Evolutionary conservation across 2,797 vertebrate species (phyloP).

Genomic region (Sebastiscus tertius): DNA sequence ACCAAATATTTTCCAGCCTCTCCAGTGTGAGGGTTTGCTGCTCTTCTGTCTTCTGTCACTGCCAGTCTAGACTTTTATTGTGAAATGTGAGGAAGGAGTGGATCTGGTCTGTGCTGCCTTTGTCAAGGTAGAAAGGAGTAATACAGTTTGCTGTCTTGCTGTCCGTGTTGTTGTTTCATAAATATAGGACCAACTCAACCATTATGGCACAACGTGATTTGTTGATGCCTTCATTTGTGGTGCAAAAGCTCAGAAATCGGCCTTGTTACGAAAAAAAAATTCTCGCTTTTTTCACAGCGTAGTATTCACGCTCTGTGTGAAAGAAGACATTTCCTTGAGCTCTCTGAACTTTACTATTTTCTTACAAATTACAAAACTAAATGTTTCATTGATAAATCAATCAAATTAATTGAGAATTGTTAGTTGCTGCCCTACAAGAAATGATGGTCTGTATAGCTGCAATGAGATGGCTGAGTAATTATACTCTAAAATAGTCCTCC

Average conservation of each 20-base stretch:
- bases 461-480: not conserved
- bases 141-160: too few relatives aligned
- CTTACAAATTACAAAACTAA: not conserved
- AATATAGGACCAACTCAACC: too few relatives aligned
- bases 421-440: not conserved
- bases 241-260: too few relatives aligned
- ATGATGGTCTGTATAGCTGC: not conserved
- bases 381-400: not conserved
- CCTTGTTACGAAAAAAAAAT: too few relatives aligned
- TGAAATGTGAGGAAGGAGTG: too few relatives aligned
- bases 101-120: too few relatives aligned
- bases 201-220: too few relatives aligned
- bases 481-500: not conserved
- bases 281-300: fast-evolving
- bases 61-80: too few relatives aligned
- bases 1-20: not conserved
- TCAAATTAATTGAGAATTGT: fast-evolving
- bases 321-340: not conserved
- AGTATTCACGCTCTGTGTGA: too few relatives aligned
- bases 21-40: not conserved
- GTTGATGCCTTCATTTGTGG: too few relatives aligned
- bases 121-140: too few relatives aligned
- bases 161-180: too few relatives aligned
- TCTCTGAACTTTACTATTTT: not conserved
- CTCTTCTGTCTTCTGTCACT: not conserved